Evolutionary conservation across 2,888 invertebrate genomes (phyloP).

Genomic region (Campoplex capitator): DNA sequence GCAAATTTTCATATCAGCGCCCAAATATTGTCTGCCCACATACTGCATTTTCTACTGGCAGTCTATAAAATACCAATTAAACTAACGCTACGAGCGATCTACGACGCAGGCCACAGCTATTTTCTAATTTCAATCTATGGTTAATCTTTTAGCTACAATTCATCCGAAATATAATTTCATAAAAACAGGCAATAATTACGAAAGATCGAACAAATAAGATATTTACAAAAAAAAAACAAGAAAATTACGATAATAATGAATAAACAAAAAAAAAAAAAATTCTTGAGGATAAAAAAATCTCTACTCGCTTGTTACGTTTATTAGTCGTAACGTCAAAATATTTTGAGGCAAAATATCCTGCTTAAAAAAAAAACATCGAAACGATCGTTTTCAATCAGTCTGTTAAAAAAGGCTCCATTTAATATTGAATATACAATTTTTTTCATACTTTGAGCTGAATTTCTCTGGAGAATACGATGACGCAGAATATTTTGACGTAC

Average conservation of each 20-base stretch:
- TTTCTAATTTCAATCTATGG: background rate
- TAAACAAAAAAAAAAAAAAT: background rate
- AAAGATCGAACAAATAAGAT: background rate
- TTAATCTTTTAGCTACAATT: background rate
- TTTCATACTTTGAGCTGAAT: background rate
- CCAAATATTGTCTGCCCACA: constrained; percentile 12
- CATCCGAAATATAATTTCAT: background rate
- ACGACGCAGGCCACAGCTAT: background rate
- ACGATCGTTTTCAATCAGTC: too few relatives aligned
- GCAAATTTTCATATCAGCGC: background rate
- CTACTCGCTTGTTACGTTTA: background rate
- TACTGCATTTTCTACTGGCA: constrained; percentile 17
- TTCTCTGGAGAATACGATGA: background rate
- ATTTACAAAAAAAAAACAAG: background rate
- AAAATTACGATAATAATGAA: background rate
- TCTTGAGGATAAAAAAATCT: background rate
- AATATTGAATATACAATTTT: background rate
- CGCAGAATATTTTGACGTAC: background rate
- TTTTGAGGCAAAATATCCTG: background rate
- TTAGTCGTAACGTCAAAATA: background rate
- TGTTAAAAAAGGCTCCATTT: too few relatives aligned
- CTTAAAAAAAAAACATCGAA: background rate
- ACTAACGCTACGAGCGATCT: background rate
- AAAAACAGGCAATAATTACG: background rate
- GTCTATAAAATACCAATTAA: background rate